Evolutionary conservation across 2,888 invertebrate genomes (phyloP).

Genomic region (Rosalia funebris): DNA sequence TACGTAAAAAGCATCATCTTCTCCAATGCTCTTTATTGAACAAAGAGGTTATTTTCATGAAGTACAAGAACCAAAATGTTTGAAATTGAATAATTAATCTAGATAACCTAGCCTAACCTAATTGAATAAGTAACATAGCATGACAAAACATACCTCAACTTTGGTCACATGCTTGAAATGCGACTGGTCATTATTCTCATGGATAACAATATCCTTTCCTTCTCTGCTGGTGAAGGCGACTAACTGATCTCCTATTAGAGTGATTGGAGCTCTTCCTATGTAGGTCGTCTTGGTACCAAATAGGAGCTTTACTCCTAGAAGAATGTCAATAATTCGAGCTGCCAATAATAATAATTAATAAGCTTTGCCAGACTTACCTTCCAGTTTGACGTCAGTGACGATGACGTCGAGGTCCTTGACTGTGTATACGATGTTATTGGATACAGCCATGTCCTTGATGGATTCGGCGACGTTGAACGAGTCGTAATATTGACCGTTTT

Average conservation of each 20-base stretch:
- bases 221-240: slow-evolving; percentile 64
- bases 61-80: too few species aligned
- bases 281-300: slow-evolving; percentile 65
- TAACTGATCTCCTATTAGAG: slow-evolving; percentile 59
- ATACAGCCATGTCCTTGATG: slow-evolving; percentile 70
- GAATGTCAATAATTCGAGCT: too few species aligned
- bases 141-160: slow-evolving; percentile 67
- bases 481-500: slow-evolving; percentile 67
- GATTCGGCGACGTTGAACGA: slow-evolving; percentile 65
- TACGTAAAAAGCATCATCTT: too few species aligned
- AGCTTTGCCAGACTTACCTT: slow-evolving; percentile 49
- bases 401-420: slow-evolving; percentile 72
- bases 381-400: slow-evolving; percentile 70
- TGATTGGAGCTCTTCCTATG: slow-evolving; percentile 69
- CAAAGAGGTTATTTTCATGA: too few species aligned
- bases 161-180: slow-evolving; percentile 67
- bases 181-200: slow-evolving; percentile 65
- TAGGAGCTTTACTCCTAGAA: slow-evolving; percentile 46
- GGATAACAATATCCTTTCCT: slow-evolving; percentile 68
- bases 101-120: too few species aligned
- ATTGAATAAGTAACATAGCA: too few species aligned
- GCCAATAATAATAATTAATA: neutral
- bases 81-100: too few species aligned
- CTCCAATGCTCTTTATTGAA: too few species aligned
- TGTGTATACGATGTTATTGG: slow-evolving; percentile 68